Conservation (phyloP, 1,140 invertebrate species). For the Popillia japonica region DNA sequence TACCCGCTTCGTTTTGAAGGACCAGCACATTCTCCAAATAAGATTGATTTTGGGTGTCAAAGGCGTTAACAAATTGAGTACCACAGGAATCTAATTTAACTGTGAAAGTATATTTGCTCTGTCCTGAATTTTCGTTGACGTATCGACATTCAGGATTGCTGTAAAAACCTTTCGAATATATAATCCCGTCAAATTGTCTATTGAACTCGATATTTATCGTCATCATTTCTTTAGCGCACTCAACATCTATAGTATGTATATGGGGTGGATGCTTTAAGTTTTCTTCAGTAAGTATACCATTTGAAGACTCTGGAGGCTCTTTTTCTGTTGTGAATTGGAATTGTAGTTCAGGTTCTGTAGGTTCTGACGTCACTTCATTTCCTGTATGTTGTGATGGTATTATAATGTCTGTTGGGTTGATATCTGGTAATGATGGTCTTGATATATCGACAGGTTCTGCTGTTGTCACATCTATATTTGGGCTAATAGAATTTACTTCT, state of each 20-base stretch:
- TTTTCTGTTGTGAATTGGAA: constrained; percentile 34
- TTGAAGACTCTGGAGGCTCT: constrained; percentile 35
- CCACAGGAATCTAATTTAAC: constrained; percentile 81
- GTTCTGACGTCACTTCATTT: neutral
- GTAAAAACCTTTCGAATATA: constrained; percentile 84
- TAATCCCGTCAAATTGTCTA: constrained; percentile 76
- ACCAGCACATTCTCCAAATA: constrained; percentile 85
- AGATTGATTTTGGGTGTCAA: constrained; percentile 76
- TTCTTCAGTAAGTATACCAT: constrained; percentile 55
- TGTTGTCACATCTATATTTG: neutral
- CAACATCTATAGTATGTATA: constrained; percentile 77
- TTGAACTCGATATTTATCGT: constrained; percentile 83
- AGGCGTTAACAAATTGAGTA: constrained; percentile 81
- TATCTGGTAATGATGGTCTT: neutral
- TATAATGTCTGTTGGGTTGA: constrained; percentile 10
- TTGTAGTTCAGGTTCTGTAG: constrained; percentile 34
- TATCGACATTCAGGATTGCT: constrained; percentile 76
- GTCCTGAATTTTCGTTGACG: constrained; percentile 74
- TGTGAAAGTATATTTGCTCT: constrained; percentile 77
- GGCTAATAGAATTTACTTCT: neutral
- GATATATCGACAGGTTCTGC: neutral
- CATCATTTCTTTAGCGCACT: constrained; percentile 84
- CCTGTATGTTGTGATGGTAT: constrained; percentile 9
- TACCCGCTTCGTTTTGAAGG: constrained; percentile 80
- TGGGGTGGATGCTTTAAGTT: constrained; percentile 74